Evolutionary conservation across 2,113 vertebrate genomes (phyloP).

Genomic region (Ahaetulla prasina): DNA sequence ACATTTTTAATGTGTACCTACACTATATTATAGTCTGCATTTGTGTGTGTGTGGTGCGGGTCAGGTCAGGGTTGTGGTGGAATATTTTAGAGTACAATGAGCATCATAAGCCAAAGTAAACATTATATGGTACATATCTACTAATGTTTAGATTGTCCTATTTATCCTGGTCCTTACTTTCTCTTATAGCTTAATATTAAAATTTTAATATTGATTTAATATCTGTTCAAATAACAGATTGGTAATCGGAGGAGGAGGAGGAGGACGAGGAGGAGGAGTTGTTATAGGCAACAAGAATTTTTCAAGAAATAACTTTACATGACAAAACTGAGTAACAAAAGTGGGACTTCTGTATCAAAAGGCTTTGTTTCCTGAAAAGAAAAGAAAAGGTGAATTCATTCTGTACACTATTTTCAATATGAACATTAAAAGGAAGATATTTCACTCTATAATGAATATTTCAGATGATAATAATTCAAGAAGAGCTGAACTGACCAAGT

Average conservation of each 20-base stretch:
- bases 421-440: not conserved
- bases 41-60: not conserved
- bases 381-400: not conserved
- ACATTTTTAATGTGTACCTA: not conserved
- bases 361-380: not conserved
- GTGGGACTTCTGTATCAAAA: not conserved
- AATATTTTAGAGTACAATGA: not conserved
- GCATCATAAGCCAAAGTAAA: not conserved
- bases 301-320: not conserved
- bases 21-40: not conserved
- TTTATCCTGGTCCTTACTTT: not conserved
- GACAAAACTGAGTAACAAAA: not conserved
- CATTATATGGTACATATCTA: not conserved
- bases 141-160: not conserved
- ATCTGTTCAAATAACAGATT: not conserved
- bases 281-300: not conserved
- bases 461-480: not conserved
- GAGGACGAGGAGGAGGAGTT: not conserved
- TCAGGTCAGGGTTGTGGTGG: not conserved
- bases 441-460: not conserved
- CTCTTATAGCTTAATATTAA: not conserved
- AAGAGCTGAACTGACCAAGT: not conserved
- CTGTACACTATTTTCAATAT: not conserved
- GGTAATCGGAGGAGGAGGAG: not conserved
- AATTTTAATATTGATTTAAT: not conserved